Evolutionary conservation across 2,797 vertebrate genomes (phyloP).

Genomic region (Tadarida brasiliensis): DNA sequence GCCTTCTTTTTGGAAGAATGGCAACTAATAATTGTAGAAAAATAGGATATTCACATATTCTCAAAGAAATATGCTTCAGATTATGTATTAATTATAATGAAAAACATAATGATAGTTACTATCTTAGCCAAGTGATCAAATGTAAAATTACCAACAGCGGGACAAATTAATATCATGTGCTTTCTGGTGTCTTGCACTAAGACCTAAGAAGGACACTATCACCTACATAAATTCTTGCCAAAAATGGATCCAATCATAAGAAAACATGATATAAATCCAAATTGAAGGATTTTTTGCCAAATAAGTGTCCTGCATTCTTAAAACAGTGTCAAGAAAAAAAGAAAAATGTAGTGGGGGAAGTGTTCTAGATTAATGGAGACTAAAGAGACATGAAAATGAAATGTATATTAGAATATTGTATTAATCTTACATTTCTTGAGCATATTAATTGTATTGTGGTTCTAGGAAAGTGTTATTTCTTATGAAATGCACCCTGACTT

Average conservation of each 20-base stretch:
- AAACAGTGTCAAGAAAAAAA: conserved; percentile 12
- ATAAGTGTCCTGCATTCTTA: neutral
- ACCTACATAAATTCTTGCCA: conserved; percentile 20
- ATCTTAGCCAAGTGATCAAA: neutral
- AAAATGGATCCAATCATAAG: conserved; percentile 10
- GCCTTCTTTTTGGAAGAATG: conserved; percentile 23
- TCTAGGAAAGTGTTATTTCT: conserved; percentile 15
- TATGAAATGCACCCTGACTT: neutral
- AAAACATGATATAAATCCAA: conserved; percentile 50
- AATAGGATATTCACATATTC: conserved; percentile 12
- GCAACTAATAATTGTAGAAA: neutral
- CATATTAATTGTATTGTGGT: neutral
- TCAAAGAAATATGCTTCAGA: conserved; percentile 21
- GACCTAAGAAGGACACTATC: neutral
- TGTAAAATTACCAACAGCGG: neutral
- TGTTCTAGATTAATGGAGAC: neutral
- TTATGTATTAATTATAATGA: conserved; percentile 1
- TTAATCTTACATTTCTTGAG: neutral
- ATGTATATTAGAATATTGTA: neutral
- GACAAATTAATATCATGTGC: neutral
- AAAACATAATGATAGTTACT: neutral
- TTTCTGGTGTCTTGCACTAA: conserved; percentile 37
- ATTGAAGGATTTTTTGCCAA: neutral
- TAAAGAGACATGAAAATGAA: neutral
- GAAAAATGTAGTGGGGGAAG: neutral